A percentile compares a stretch with the other conserved stretches of the same genome.
Conservation (phyloP, 1,140 invertebrate species). For the Drosophila rufa region DNA sequence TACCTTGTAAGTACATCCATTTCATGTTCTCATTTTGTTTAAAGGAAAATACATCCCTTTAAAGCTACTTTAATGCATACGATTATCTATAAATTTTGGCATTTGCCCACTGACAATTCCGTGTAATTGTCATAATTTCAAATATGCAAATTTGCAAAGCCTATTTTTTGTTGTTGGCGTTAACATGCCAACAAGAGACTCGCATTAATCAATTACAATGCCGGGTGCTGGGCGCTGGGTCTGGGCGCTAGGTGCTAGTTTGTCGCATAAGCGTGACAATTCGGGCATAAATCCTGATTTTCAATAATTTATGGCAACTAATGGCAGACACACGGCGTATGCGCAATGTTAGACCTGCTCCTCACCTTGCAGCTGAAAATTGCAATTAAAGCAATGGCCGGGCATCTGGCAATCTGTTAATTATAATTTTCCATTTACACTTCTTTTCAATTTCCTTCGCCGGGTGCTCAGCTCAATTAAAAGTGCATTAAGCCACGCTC, state of each 20-base stretch:
- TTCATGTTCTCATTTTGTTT: not conserved
- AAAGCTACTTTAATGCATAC: not conserved
- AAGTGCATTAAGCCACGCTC: conserved; percentile 74
- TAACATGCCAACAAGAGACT: conserved; percentile 48
- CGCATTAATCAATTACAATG: conserved; percentile 65
- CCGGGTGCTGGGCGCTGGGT: not conserved
- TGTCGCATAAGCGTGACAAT: conserved; percentile 66
- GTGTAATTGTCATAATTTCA: conserved; percentile 52
- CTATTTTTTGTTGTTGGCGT: conserved; percentile 19
- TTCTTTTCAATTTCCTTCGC: conserved; percentile 57
- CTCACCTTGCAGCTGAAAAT: conserved; percentile 35
- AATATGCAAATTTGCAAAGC: conserved; percentile 45
- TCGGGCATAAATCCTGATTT: conserved; percentile 73
- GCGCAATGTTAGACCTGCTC: conserved; percentile 45
- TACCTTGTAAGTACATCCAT: not conserved
- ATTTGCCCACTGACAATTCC: conserved; percentile 36
- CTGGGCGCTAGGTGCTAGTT: conserved; percentile 40
- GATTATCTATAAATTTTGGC: conserved; percentile 18
- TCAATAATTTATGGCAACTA: conserved; percentile 78
- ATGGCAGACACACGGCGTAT: conserved; percentile 74
- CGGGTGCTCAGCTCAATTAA: conserved; percentile 68
- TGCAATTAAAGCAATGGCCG: conserved; percentile 39
- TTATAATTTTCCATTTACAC: conserved; percentile 73
- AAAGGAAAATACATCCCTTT: not conserved
- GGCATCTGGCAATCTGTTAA: conserved; percentile 73